Evolutionary conservation across 1,140 invertebrate species (phyloP).

Genomic region (Brachionus paranguensis): DNA sequence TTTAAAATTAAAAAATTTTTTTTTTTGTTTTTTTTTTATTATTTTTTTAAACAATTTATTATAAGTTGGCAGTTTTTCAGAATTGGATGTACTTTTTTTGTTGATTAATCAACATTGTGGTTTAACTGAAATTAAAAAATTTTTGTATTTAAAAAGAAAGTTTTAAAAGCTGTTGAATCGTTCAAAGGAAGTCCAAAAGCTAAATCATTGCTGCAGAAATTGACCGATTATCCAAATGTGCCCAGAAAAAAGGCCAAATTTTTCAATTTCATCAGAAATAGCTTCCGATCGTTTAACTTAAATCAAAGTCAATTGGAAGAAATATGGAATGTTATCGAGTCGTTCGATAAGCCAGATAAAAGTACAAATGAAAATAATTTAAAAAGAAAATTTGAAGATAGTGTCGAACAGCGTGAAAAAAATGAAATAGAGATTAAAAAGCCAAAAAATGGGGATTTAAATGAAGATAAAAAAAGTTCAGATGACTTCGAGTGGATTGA

Average conservation of each 20-base stretch:
- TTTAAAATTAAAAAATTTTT: not conserved
- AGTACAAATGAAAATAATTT: not conserved
- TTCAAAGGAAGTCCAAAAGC: conserved; percentile 59
- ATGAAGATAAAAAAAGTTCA: not conserved
- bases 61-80: too few relatives aligned
- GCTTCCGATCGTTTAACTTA: conserved; percentile 10
- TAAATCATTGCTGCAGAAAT: conserved; percentile 63
- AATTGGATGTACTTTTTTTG: not conserved
- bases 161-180: conserved; percentile 67
- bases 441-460: not conserved
- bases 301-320: conserved; percentile 18
- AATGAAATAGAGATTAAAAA: not conserved
- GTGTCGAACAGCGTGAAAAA: not conserved
- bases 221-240: conserved; percentile 74
- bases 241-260: conserved; percentile 86
- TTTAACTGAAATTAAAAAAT: too few relatives aligned
- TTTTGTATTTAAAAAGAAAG: conserved; percentile 44
- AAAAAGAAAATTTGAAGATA: conserved; percentile 26
- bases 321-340: conserved; percentile 33
- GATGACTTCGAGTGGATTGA: not conserved
- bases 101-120: not conserved
- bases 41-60: too few relatives aligned
- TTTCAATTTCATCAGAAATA: conserved; percentile 44
- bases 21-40: too few relatives aligned
- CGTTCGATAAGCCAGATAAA: conserved; percentile 10